These are phyloP conservation scores for Onychomys torridus DNA, from an alignment of 2,797 vertebrate species.

Conservation along the genomic window DNA sequence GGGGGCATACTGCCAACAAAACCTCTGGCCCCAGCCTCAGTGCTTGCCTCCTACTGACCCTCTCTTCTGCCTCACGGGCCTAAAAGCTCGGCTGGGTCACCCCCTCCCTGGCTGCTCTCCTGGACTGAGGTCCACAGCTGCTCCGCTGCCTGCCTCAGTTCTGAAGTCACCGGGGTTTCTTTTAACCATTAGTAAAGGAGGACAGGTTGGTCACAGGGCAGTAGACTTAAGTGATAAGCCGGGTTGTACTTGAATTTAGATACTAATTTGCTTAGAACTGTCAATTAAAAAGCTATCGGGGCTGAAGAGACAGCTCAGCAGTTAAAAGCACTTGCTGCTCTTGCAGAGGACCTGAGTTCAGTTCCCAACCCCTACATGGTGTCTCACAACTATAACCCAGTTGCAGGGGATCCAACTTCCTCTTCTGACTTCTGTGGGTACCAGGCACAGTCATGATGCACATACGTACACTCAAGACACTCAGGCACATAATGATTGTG, in stretches of 20 bases:
- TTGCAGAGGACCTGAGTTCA: neutral
- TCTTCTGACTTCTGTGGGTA: neutral
- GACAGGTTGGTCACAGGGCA: slow-evolving; percentile 70
- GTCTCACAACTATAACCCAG: neutral
- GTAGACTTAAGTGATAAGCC: slow-evolving; percentile 56
- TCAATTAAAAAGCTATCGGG: neutral
- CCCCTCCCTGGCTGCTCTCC: neutral
- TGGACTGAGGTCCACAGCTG: neutral
- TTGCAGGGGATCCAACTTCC: neutral
- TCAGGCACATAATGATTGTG: neutral
- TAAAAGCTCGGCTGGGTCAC: neutral
- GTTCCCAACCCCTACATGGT: neutral
- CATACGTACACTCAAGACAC: neutral
- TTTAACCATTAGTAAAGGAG: slow-evolving; percentile 77
- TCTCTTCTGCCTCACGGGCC: neutral
- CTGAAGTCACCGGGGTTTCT: slow-evolving; percentile 67
- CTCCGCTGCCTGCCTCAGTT: slow-evolving; percentile 41
- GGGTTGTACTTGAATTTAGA: neutral
- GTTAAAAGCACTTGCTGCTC: neutral
- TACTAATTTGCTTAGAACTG: slow-evolving; percentile 7
- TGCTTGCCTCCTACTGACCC: neutral
- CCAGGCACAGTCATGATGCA: neutral
- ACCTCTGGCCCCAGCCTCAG: neutral
- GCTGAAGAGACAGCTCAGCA: neutral
- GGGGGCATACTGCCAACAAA: neutral